A percentile compares a stretch with the other conserved stretches of the same genome.
These are phyloP conservation scores for Lasioglossum calceatum DNA, from an alignment of 2,888 invertebrate species.

Conservation along the genomic window DNA sequence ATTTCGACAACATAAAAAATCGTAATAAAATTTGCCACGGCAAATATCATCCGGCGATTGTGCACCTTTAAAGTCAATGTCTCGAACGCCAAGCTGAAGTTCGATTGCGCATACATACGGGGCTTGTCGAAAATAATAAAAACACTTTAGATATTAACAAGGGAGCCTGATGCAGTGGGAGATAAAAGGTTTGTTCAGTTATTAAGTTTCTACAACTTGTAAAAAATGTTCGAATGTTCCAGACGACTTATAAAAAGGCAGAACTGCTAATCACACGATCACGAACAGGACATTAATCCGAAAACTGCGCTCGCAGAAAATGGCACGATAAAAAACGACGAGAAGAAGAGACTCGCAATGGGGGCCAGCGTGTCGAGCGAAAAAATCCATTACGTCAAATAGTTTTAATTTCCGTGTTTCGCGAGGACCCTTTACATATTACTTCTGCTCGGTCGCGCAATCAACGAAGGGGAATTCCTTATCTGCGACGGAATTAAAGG, in stretches of 20 bases:
- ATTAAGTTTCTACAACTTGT: too few relatives aligned
- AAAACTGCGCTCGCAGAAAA: neutral
- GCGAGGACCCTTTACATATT: neutral
- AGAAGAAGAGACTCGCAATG: neutral
- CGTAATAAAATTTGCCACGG: neutral
- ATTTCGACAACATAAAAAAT: neutral
- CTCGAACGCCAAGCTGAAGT: neutral
- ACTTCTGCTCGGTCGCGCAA: neutral
- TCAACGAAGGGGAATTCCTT: conserved; percentile 5
- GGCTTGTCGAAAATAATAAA: neutral
- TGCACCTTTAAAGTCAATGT: neutral
- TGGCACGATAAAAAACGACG: neutral
- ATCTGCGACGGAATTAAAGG: neutral
- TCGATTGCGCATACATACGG: neutral
- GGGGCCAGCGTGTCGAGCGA: neutral
- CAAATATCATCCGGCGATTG: neutral
- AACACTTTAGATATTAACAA: neutral
- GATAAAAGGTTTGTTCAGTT: too few relatives aligned
- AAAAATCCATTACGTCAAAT: conserved; percentile 10
- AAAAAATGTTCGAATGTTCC: too few relatives aligned
- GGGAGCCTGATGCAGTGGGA: neutral
- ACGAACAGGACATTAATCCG: conserved; percentile 2
- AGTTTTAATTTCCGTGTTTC: conserved; percentile 29
- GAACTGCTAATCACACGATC: neutral
- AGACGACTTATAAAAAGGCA: neutral